phyloP scores from a whole-genome alignment of 2,113 vertebrate genomes.

The Elephas maximus region DNA sequence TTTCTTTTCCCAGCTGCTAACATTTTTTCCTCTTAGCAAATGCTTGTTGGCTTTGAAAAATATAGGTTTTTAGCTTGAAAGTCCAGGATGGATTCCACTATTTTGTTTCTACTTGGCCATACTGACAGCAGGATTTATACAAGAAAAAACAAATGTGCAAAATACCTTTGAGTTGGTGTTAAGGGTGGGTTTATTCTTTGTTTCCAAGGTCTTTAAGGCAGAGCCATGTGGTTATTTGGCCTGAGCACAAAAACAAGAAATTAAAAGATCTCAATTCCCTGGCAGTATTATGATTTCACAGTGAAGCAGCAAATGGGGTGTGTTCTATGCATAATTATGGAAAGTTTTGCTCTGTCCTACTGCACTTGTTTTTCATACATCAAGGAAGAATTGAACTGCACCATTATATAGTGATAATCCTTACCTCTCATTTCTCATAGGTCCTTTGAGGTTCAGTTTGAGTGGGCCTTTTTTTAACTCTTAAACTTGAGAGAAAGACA shows the following conservation, averaged over 20 bases:
- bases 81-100: not conserved
- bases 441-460: not conserved
- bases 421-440: constrained; percentile 6
- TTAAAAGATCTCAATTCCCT: not conserved
- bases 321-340: not conserved
- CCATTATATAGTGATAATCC: not conserved
- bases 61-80: constrained; percentile 31
- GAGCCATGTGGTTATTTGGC: not conserved
- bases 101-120: constrained; percentile 28
- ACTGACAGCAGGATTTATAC: constrained; percentile 13
- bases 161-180: constrained; percentile 1
- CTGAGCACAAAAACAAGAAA: not conserved
- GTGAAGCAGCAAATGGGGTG: not conserved
- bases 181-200: not conserved
- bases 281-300: not conserved
- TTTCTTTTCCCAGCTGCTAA: not conserved
- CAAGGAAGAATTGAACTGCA: constrained; percentile 11
- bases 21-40: not conserved
- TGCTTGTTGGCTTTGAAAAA: not conserved
- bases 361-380: not conserved
- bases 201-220: constrained; percentile 14
- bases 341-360: not conserved
- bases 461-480: constrained; percentile 1
- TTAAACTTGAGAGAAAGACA: constrained; percentile 26
- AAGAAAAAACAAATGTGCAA: not conserved